Percentiles rank a stretch among this genome's conserved stretches.
These are phyloP conservation scores for Dipodomys spectabilis DNA, from an alignment of 2,113 vertebrate species.

Conservation along the genomic window DNA sequence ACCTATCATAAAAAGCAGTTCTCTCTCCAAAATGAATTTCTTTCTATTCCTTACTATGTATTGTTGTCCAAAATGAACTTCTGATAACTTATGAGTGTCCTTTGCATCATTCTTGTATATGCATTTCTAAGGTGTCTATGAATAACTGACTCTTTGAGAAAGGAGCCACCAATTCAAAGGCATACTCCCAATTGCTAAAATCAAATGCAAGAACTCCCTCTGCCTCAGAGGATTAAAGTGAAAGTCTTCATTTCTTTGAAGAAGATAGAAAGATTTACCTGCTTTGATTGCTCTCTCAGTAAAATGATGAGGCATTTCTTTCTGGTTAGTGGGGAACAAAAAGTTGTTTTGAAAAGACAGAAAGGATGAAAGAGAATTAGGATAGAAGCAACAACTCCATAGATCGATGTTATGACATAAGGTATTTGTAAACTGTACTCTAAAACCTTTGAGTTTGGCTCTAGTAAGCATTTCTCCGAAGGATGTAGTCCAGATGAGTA, in stretches of 20 bases:
- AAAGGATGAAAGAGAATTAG: not conserved
- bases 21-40: not conserved
- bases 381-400: not conserved
- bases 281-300: not conserved
- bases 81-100: not conserved
- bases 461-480: not conserved
- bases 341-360: not conserved
- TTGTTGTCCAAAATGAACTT: not conserved
- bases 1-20: not conserved
- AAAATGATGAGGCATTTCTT: not conserved
- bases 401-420: not conserved
- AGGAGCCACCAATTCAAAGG: not conserved
- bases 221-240: not conserved
- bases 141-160: not conserved
- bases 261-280: not conserved
- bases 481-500: not conserved
- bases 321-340: not conserved
- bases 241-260: constrained; percentile 23
- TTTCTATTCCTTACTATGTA: not conserved
- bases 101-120: not conserved
- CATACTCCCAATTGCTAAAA: not conserved
- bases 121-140: not conserved
- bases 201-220: not conserved
- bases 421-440: not conserved
- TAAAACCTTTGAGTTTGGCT: not conserved